Base-by-base conservation (phyloP, 1,140 invertebrate genomes). In the Macrobrachium rosenbergii region DNA sequence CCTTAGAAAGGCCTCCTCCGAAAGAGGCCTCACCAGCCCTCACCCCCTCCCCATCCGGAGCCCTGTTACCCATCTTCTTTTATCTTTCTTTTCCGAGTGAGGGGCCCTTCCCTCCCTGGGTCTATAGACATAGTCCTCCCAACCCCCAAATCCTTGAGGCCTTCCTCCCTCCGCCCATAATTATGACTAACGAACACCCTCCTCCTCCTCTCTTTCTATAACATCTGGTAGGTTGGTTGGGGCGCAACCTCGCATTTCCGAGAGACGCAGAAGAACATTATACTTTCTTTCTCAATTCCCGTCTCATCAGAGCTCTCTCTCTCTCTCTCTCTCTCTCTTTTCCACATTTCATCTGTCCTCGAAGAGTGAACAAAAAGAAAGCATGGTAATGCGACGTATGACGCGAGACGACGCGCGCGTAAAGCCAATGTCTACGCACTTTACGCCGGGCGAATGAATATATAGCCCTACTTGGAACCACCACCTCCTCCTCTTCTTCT, bases 271-370 rank as follows among this genome's bases (percentile, higher is more conserved):
- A 52, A 52, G 52, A 52, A 52, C 52, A 52, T 52, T 52, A 12
- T n/a, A 12, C 58, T 63, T 81, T 62, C 58, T 37, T 80, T 37
- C 37, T 63, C 45, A 2, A 23, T 11, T 58, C 23, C 37, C 23
- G 5, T 81, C n/a, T 81, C 14, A 59, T 64, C 45, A 8, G 19
- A 23, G 45, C 60, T 64, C 79, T 64, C 79, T 62, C 79, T 64
- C 60, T 63, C 79, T 79, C 45, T 59, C 19, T 62, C 52, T 62
- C 60, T 80, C n/a, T 80, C 28, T 52, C 75, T 45, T 21, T 58
- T 58, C 59, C 2, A 21, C 8, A 45, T 17, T 45, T 19, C 21
- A n/a, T 73, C 16, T n/a, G 28, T 37, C 52, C 2, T 52, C 52
- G 45, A 52, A 8, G 7, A 52, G 0, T 52, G 52, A 52, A 12